These are phyloP conservation scores for Erynnis tages DNA, from an alignment of 2,888 invertebrate species.

Conservation along the genomic window DNA sequence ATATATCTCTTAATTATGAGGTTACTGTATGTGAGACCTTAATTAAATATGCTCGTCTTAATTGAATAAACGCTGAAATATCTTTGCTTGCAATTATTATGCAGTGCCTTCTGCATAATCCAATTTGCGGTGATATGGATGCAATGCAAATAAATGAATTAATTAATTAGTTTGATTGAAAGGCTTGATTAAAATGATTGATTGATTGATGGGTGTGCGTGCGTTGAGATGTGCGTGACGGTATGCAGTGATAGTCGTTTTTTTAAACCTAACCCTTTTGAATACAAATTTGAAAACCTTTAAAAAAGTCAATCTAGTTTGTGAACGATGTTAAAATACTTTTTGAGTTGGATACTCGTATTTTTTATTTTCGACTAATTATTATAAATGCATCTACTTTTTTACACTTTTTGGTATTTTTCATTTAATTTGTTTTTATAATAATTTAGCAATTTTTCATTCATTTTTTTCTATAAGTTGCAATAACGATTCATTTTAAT, in stretches of 20 bases:
- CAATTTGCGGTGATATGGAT: constrained; percentile 21
- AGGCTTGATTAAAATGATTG: constrained; percentile 17
- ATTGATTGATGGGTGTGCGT: constrained; percentile 19
- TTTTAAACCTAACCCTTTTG: neutral
- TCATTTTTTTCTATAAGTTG: too few species aligned
- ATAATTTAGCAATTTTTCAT: too few species aligned
- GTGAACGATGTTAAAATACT: too few species aligned
- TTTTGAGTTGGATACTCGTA: too few species aligned
- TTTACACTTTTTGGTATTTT: too few species aligned
- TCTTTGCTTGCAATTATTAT: constrained; percentile 13
- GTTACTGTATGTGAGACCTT: neutral
- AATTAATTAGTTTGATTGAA: constrained; percentile 24
- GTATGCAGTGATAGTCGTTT: neutral
- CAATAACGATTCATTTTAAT: too few species aligned
- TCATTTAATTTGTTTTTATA: too few species aligned
- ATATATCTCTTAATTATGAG: too few species aligned
- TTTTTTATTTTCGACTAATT: too few species aligned
- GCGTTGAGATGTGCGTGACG: constrained; percentile 1
- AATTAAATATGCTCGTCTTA: constrained; percentile 14
- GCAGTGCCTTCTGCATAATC: constrained; percentile 19
- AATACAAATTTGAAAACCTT: too few species aligned
- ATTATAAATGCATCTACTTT: too few species aligned
- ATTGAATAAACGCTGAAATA: constrained; percentile 20
- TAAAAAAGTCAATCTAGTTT: too few species aligned
- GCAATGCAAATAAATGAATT: constrained; percentile 27